These are phyloP conservation scores for Eunapius fragilis DNA, from an alignment of 37 sponge, comb jelly and placozoan genomes.

Conservation along the genomic window DNA sequence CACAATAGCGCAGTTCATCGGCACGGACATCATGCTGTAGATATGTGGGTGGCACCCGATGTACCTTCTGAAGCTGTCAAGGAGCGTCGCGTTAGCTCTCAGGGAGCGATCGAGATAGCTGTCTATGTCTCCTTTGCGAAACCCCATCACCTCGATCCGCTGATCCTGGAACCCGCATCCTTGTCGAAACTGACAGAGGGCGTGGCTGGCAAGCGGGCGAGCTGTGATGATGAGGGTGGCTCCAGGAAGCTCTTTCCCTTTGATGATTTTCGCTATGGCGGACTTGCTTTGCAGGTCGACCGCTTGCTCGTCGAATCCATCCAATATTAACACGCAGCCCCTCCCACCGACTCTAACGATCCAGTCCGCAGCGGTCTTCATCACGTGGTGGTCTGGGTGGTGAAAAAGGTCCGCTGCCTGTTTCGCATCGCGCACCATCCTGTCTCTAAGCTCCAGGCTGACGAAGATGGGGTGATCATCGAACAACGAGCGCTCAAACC, in stretches of 20 bases:
- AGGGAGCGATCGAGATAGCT: slow-evolving; percentile 3
- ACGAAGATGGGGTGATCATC: background rate
- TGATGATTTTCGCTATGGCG: background rate
- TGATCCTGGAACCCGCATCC: background rate
- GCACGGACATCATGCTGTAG: slow-evolving; percentile 17
- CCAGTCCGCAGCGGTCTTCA: background rate
- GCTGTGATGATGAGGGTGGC: slow-evolving; percentile 19
- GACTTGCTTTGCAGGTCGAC: background rate
- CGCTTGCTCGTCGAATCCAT: slow-evolving; percentile 41
- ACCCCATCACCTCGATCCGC: slow-evolving; percentile 25
- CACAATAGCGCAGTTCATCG: slow-evolving; percentile 22
- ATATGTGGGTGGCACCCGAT: slow-evolving; percentile 7
- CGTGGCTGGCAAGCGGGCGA: slow-evolving; percentile 16
- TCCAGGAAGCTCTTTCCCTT: slow-evolving; percentile 6
- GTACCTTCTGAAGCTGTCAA: background rate
- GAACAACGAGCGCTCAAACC: background rate
- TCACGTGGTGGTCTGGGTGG: background rate
- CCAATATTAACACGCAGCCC: slow-evolving; percentile 12
- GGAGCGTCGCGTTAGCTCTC: background rate
- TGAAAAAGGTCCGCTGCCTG: background rate
- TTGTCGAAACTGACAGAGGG: background rate
- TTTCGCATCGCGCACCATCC: slow-evolving; percentile 4
- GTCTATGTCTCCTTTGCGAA: slow-evolving; percentile 2
- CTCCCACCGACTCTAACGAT: background rate
- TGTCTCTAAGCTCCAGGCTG: slow-evolving; percentile 9